Base-by-base conservation (phyloP, 2,888 invertebrate species). In the Tipula confusa region DNA sequence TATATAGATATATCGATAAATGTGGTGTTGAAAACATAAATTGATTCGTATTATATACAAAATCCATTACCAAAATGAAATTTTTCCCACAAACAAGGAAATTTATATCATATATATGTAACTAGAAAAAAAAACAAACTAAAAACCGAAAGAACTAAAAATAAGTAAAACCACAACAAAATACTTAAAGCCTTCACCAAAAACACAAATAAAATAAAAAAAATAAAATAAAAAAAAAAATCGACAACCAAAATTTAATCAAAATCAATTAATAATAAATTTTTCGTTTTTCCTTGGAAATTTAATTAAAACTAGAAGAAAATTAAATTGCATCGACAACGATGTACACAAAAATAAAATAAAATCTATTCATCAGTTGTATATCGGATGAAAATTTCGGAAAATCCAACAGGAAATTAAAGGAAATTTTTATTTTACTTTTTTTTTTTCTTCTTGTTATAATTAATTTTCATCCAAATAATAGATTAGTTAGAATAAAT, bases 281-380 rank as follows among this genome's bases (percentile, higher is more conserved):
- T 43, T 43, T 43, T 43, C 15, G n/a, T 43, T 15, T 36, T 43
- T 64, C n/a, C 64, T 64, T 64, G 24, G 11, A 64, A 64, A 64
- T 64, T 64, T 64, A 64, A 64, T 64, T 64, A 64, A 64, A 64
- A 64, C 64, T 64, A 64, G 64, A 64, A 64, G 24, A 64, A 64
- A 64, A 64, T 43, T 43, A 43, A 43, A 43, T 64, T 64, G 64
- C 64, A 64, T 9, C 64, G 64, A 64, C 18, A 64, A 3, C 64
- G 64, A 64, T 7, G 24, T 24, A 2, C 7, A 64, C 18, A 64
- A 64, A 64, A 64, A 24, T n/a, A n/a, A n/a, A n/a, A n/a, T n/a
- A 24, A 43, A 43, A 24, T 64, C 43, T 15, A 43, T 43, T 43
- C 43, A 15, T 43, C 43, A 43, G 15, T 43, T 43, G 43, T 15